phyloP scores from a whole-genome alignment of 2,797 vertebrate genomes.

The Macrochelys suwanniensis region DNA sequence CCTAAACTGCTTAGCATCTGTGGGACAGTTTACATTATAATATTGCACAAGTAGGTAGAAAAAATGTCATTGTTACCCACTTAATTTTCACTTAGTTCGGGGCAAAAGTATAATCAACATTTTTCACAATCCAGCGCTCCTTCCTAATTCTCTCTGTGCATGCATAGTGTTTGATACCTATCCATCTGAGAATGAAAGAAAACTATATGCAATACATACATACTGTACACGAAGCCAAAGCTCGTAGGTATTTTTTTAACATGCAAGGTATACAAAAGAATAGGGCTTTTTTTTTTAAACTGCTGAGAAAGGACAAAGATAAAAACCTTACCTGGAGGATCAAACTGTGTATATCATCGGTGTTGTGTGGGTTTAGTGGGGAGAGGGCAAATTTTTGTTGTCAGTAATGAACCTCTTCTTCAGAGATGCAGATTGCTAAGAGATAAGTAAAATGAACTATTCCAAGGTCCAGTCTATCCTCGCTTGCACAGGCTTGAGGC shows the following conservation, averaged over 20 bases:
- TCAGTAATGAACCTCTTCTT: conserved; percentile 49
- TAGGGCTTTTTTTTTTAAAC: background rate
- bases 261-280: background rate
- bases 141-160: background rate
- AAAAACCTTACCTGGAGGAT: conserved; percentile 80
- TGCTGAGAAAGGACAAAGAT: conserved; percentile 43
- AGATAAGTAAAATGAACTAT: conserved; percentile 75
- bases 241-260: conserved; percentile 14
- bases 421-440: conserved; percentile 39
- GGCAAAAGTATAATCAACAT: conserved; percentile 30
- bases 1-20: conserved; percentile 34
- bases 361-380: conserved; percentile 7
- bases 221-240: background rate
- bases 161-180: background rate
- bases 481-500: conserved; percentile 77
- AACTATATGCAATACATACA: background rate
- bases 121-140: background rate
- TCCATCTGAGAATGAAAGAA: background rate
- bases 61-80: conserved; percentile 5
- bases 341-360: conserved; percentile 55
- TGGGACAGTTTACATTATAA: conserved; percentile 41
- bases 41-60: conserved; percentile 21
- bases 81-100: conserved; percentile 10
- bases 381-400: conserved; percentile 58
- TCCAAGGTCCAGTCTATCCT: conserved; percentile 80